Evolutionary conservation across 2,888 invertebrate genomes (phyloP).

Genomic region (Lasioglossum oenotherae): DNA sequence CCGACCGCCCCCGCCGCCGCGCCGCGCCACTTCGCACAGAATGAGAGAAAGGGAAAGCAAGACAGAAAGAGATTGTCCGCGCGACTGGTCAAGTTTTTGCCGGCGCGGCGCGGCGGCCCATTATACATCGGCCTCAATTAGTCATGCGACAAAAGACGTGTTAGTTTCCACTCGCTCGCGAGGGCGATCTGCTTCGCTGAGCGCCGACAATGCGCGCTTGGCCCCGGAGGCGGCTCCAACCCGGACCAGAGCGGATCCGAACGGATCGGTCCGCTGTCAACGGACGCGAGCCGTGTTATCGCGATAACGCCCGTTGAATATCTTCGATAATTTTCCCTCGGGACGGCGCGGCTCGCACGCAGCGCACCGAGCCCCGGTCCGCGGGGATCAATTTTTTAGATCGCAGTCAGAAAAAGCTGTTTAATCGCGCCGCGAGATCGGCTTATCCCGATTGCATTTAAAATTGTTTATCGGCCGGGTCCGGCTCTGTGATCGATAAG

Average conservation of each 20-base stretch:
- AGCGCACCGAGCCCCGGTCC: slow-evolving; percentile 35
- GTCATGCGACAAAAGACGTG: slow-evolving; percentile 79
- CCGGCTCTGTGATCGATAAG: neutral
- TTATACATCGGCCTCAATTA: slow-evolving; percentile 79
- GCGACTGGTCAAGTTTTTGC: slow-evolving; percentile 66
- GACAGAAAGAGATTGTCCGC: slow-evolving; percentile 34
- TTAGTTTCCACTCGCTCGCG: slow-evolving; percentile 66
- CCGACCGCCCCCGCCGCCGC: slow-evolving; percentile 57
- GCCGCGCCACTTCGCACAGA: slow-evolving; percentile 17
- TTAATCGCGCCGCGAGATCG: neutral
- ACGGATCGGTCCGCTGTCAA: slow-evolving; percentile 53
- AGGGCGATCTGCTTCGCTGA: slow-evolving; percentile 71
- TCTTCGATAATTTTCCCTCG: slow-evolving; percentile 60
- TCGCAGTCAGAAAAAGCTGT: neutral
- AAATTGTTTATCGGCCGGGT: neutral
- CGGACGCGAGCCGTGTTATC: slow-evolving; percentile 60
- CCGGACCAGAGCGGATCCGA: neutral
- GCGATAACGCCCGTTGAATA: slow-evolving; percentile 58
- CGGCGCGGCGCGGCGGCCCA: slow-evolving; percentile 33
- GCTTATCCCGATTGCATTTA: neutral
- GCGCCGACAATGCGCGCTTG: slow-evolving; percentile 66
- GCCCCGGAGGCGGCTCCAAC: slow-evolving; percentile 31
- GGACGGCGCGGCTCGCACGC: slow-evolving; percentile 6
- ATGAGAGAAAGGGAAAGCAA: neutral
- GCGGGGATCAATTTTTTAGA: slow-evolving; percentile 30